Conservation (phyloP, 2,888 invertebrate genomes). For the Litoditis marina region DNA sequence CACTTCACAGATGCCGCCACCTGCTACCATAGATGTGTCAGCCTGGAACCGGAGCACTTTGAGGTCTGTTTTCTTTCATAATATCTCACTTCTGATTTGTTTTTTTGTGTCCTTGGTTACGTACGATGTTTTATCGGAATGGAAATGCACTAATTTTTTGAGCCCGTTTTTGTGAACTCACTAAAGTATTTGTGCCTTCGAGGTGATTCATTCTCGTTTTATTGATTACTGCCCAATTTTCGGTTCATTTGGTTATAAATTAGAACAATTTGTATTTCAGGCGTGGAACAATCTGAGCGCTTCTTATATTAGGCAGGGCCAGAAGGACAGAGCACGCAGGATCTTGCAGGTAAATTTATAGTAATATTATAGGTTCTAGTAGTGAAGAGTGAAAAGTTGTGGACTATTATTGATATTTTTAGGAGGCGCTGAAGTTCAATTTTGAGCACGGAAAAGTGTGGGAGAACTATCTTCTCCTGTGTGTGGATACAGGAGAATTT, state of each 20-base stretch:
- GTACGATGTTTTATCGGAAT: too few relatives aligned
- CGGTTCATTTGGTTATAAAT: too few relatives aligned
- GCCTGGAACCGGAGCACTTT: constrained; percentile 69
- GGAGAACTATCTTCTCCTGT: constrained; percentile 88
- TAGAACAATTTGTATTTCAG: too few relatives aligned
- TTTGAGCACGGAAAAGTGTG: constrained; percentile 87
- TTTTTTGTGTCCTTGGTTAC: too few relatives aligned
- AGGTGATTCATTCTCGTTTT: too few relatives aligned
- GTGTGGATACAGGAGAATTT: constrained; percentile 80
- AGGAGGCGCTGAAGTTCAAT: constrained; percentile 85
- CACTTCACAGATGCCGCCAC: constrained; percentile 34
- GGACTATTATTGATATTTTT: constrained; percentile 48
- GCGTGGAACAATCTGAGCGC: constrained; percentile 97
- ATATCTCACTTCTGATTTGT: too few relatives aligned
- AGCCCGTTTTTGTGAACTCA: too few relatives aligned
- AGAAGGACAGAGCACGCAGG: constrained; percentile 69
- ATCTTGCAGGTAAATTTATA: constrained; percentile 40
- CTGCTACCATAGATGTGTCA: constrained; percentile 46
- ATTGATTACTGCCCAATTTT: too few relatives aligned
- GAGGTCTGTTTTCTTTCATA: constrained; percentile 70
- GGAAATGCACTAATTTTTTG: neutral
- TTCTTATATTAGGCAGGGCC: constrained; percentile 81
- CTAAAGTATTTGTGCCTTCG: too few relatives aligned
- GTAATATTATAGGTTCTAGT: too few relatives aligned
- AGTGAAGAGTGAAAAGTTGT: too few relatives aligned